Evolutionary conservation across 2,888 invertebrate species (phyloP), one percentile per base, ranked within the genome.

Genomic region (Parthenolecanium corni): DNA sequence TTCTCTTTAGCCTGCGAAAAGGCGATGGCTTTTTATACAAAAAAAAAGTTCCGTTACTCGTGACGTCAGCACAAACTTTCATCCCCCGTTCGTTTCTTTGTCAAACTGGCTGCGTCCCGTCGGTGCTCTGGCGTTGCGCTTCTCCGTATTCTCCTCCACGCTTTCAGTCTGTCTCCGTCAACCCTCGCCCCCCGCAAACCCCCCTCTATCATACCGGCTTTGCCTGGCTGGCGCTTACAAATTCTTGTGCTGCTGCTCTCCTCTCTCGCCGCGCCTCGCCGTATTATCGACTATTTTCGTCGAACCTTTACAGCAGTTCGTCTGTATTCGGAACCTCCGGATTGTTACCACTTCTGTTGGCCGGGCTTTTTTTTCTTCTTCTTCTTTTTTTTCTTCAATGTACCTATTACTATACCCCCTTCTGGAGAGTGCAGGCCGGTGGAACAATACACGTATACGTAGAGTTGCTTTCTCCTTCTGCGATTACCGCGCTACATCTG

Each of bases 241-340:
- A 24, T 40, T n/a, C 16, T 14, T 14, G 18, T 52, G 14, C 36
- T 25, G 24, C 25, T 40, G 38, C 42, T 18, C 38, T 42, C 24
- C 40, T 54, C 40, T 54, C 40, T n/a, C n/a, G n/a, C n/a, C n/a
- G n/a, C 54, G 54, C 54, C 40, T 54, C 54, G 38, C 54, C 40
- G 38, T 42, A 54, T 54, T 54, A 54, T 54, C 54, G 54, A 54
- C 54, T 54, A 36, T 54, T 54, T 54, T 42, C 54, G 42, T 40
- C 54, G 38, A 54, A 54, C 40, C 38, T 54, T 54, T 38, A 38
- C 40, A 40, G 54, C 54, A 40, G 54, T 54, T 42, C 54, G 54
- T 42, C 38, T 53, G 38, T 42, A 20, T 47, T 12, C 16, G 47
- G 47, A 16, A 12, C 21, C 12, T 18, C 21, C 2, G 20, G 20